Evolutionary conservation across 1,140 invertebrate genomes (phyloP).

Genomic region (Drosophila novamexicana): DNA sequence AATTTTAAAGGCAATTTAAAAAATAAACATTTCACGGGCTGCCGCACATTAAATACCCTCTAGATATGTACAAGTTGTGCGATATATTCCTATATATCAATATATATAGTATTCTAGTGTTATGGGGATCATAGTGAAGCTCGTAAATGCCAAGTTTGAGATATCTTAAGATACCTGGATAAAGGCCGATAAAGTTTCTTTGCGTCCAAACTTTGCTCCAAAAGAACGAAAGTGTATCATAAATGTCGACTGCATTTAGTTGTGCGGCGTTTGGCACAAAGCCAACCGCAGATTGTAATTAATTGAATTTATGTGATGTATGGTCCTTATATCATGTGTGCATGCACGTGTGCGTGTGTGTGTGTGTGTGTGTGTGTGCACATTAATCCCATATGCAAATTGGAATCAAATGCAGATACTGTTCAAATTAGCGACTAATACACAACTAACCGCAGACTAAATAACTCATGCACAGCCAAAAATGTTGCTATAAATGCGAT

Average conservation of each 20-base stretch:
- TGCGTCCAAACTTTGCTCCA: too few species aligned
- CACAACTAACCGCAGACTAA: constrained; percentile 27
- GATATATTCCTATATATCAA: background rate
- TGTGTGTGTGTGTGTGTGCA: constrained; percentile 2
- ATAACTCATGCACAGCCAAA: constrained; percentile 9
- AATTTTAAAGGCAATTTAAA: background rate
- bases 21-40: background rate
- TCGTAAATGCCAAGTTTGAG: too few species aligned
- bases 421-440: constrained; percentile 41
- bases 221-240: constrained; percentile 10
- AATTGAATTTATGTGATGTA: constrained; percentile 56
- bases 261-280: constrained; percentile 30
- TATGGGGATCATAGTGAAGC: too few species aligned
- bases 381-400: constrained; percentile 51
- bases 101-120: too few species aligned
- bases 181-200: too few species aligned
- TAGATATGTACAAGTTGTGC: background rate
- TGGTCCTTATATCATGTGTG: constrained; percentile 29
- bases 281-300: constrained; percentile 64
- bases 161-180: too few species aligned
- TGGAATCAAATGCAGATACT: constrained; percentile 39
- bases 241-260: constrained; percentile 1
- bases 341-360: background rate
- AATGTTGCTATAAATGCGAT: too few species aligned
- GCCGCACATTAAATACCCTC: background rate